phyloP scores from a whole-genome alignment of 2,797 vertebrate species.

The Pseudopleuronectes americanus region DNA sequence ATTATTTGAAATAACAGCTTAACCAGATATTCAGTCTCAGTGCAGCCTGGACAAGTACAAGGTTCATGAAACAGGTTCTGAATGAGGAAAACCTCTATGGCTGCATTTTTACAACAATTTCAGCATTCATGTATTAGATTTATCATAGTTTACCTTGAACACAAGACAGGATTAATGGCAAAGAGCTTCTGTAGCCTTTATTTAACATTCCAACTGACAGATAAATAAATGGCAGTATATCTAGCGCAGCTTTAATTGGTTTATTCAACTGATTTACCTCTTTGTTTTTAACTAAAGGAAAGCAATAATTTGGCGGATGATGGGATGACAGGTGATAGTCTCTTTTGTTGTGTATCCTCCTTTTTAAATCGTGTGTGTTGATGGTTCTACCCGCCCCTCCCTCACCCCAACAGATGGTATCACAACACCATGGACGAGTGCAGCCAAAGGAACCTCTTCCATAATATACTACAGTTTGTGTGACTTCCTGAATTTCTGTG shows the following conservation, averaged over 20 bases:
- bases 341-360: background rate
- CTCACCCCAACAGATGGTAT: constrained; percentile 25
- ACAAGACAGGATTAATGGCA: constrained; percentile 6
- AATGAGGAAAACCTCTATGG: constrained; percentile 29
- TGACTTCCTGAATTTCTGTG: constrained; percentile 57
- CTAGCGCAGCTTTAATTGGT: constrained; percentile 13
- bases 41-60: constrained; percentile 8
- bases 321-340: background rate
- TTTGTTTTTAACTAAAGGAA: constrained; percentile 14
- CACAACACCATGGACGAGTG: constrained; percentile 22
- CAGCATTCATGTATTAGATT: constrained; percentile 14
- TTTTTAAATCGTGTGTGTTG: constrained; percentile 8
- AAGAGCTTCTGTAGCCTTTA: constrained; percentile 14
- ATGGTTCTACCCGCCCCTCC: constrained; percentile 5
- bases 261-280: constrained; percentile 21
- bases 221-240: constrained; percentile 9
- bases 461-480: constrained; percentile 33
- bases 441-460: constrained; percentile 35
- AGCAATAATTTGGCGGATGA: background rate
- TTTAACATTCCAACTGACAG: constrained; percentile 17
- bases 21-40: background rate
- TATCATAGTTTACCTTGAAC: background rate
- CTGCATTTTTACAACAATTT: constrained; percentile 1
- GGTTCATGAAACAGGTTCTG: constrained; percentile 36
- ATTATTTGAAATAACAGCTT: constrained; percentile 7